Evolutionary conservation across 2,797 vertebrate genomes (phyloP).

Genomic region (Sebastes hubbsi): DNA sequence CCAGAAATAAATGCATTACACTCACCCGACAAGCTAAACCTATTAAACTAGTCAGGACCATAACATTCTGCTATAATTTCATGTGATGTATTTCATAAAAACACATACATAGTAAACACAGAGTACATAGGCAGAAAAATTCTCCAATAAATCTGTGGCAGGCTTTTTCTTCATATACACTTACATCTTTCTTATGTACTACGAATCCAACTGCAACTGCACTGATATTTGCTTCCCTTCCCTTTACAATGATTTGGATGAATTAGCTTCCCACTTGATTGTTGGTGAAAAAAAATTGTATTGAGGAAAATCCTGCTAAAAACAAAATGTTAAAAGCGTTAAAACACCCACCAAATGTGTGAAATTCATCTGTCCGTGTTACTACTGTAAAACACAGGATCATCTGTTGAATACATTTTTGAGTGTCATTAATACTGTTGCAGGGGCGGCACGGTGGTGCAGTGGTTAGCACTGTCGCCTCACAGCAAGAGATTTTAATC

Average conservation of each 20-base stretch:
- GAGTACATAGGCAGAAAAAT: not conserved
- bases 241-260: not conserved
- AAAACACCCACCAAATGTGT: not conserved
- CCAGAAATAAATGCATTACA: conserved; percentile 22
- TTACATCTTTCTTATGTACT: not conserved
- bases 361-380: not conserved
- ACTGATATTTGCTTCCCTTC: not conserved
- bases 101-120: not conserved
- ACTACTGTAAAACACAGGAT: not conserved
- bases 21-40: conserved; percentile 14
- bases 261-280: not conserved
- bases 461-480: no score
- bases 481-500: no score
- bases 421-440: not conserved
- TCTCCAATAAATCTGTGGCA: not conserved
- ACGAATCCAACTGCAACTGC: not conserved
- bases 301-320: not conserved
- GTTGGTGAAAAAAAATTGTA: not conserved
- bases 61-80: not conserved
- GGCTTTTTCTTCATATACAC: not conserved
- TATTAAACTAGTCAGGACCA: conserved; percentile 22
- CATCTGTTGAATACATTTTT: not conserved
- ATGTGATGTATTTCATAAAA: not conserved
- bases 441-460: no score
- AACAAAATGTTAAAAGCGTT: not conserved